Conservation (phyloP, 2,113 vertebrate genomes). For the Lontra canadensis region DNA sequence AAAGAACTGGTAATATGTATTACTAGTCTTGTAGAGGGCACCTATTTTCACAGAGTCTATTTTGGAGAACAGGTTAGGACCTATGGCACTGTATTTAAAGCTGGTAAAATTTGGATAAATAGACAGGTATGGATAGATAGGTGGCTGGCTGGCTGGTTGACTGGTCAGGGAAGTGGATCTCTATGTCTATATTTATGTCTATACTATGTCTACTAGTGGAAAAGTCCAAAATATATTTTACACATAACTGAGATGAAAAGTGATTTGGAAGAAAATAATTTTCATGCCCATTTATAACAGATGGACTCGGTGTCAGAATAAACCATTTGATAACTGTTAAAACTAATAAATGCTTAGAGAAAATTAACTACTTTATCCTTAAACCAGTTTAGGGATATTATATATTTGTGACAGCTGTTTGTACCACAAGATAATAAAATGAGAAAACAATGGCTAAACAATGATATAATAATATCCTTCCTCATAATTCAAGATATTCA, state of each 20-base stretch:
- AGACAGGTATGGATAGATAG: neutral
- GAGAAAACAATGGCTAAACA: neutral
- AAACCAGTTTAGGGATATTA: neutral
- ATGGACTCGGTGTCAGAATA: neutral
- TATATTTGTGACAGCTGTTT: neutral
- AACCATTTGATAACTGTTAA: neutral
- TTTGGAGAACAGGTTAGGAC: neutral
- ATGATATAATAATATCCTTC: neutral
- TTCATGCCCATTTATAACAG: neutral
- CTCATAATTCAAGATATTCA: neutral
- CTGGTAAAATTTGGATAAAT: neutral
- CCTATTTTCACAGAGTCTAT: neutral
- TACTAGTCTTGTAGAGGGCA: neutral
- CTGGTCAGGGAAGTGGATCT: neutral
- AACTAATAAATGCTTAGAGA: neutral
- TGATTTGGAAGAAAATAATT: constrained; percentile 33
- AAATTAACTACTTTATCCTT: neutral
- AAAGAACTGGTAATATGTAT: neutral
- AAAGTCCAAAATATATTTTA: constrained; percentile 34
- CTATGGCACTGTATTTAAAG: neutral
- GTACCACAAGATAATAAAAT: neutral
- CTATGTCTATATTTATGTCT: neutral
- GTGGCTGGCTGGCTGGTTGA: neutral
- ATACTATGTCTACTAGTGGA: neutral
- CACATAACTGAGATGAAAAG: neutral